These are phyloP conservation scores for Gila orcuttii DNA, from an alignment of 2,113 vertebrate genomes.

Conservation along the genomic window DNA sequence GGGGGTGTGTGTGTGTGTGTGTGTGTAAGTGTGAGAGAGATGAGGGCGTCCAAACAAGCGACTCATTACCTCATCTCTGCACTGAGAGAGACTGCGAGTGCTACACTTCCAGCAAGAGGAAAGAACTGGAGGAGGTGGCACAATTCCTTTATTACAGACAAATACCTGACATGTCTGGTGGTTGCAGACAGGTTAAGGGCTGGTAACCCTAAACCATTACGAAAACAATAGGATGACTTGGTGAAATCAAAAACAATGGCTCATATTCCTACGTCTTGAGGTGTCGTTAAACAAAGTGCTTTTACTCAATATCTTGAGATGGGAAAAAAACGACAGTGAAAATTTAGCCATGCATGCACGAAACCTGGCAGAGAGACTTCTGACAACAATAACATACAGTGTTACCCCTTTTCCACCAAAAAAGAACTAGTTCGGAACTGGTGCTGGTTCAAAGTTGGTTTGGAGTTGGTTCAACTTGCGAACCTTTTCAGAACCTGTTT, in stretches of 20 bases:
- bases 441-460: too few species aligned
- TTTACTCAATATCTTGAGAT: not conserved
- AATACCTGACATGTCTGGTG: not conserved
- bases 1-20: not conserved
- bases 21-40: not conserved
- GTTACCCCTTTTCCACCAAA: too few species aligned
- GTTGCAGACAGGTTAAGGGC: not conserved
- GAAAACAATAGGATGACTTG: slow-evolving; percentile 34
- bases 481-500: too few species aligned
- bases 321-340: not conserved
- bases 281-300: not conserved
- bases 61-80: slow-evolving; percentile 51
- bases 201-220: slow-evolving; percentile 19
- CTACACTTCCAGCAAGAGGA: not conserved
- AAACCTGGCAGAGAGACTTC: not conserved
- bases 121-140: not conserved
- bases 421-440: too few species aligned
- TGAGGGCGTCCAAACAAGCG: slow-evolving; percentile 33
- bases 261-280: not conserved
- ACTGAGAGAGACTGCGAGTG: not conserved
- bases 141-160: not conserved
- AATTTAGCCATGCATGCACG: not conserved
- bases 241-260: slow-evolving; percentile 19
- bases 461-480: too few species aligned
- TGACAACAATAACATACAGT: slow-evolving; percentile 6